Conservation (phyloP, 2,888 invertebrate species). For the Griposia aprilina region DNA sequence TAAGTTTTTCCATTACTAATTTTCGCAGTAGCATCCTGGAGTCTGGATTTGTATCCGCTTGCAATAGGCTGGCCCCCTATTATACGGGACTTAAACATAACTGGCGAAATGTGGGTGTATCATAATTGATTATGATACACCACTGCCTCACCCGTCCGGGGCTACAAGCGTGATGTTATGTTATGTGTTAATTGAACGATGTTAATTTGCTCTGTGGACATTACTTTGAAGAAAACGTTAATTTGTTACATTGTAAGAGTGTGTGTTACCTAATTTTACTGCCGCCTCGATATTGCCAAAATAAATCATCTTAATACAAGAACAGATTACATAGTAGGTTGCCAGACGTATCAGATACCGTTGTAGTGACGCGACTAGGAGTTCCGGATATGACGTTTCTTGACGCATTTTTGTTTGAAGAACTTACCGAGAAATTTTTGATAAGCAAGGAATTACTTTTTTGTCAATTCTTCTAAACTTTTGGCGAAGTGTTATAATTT, state of each 20-base stretch:
- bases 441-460: not conserved
- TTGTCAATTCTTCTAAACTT: too few species aligned
- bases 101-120: not conserved
- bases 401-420: not conserved
- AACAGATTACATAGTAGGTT: slow-evolving; percentile 2
- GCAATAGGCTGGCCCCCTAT: not conserved
- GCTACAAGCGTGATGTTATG: not conserved
- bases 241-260: not conserved
- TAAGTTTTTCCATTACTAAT: not conserved
- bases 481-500: too few species aligned
- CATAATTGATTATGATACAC: not conserved
- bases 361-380: not conserved
- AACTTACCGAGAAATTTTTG: not conserved
- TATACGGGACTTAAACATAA: not conserved
- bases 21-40: not conserved
- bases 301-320: slow-evolving; percentile 3
- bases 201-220: not conserved
- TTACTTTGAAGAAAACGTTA: not conserved
- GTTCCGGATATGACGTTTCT: not conserved
- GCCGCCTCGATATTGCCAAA: not conserved
- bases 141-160: not conserved
- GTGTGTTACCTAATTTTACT: not conserved
- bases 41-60: not conserved
- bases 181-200: not conserved
- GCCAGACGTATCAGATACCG: not conserved